Base-by-base conservation (phyloP, 2,797 vertebrate genomes). In the Poeciliopsis paucimaculata region DNA sequence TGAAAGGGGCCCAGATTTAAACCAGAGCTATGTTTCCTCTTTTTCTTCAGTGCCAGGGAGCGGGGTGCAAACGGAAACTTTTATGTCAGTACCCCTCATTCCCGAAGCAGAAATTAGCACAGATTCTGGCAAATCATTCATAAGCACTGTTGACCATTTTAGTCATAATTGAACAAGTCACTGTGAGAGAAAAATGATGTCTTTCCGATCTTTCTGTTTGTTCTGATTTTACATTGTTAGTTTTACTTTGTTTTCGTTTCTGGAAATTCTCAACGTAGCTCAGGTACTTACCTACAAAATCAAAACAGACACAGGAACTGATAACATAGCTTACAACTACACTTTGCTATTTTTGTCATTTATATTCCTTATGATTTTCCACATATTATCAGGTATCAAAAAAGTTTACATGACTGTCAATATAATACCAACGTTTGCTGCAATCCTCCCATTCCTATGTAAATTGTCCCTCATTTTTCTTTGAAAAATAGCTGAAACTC, bases 1-100 rank as follows among this genome's bases (percentile, higher is more conserved):
- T 87, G 90, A 93, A 92, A 93, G 87, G 86, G 64, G 71, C 87
- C 79, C 77, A 80, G 16, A 92, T 94, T 92, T 95, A 93, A 95
- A 93, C 80, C 87, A 77, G 78, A 45, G 60, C 53, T 51, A 39
- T 53, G 81, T 92, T 95, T 95, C 94, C 95, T 94, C 93, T 95
- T 95, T 95, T 93, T 23, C 28, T 95, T 92, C 16, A 18, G 1
- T 47, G 46, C 79, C 70, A 41, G 73, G 77, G 89, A 85, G 84
- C 79, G 10, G 92, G 82, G 92, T 81, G 94, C 92, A 95, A 92
- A 94, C 73, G 90, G 88, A 93, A 94, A 89, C 81, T 55, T 82
- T 78, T 83, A 13, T 46, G 81, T 87, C 80, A 92, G 31, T 76
- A 47, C 57, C 41, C 77, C 78, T n/a, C 5, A 13, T 64, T 81